Base-by-base conservation (phyloP, 2,888 invertebrate species). In the Hyposoter didymator region DNA sequence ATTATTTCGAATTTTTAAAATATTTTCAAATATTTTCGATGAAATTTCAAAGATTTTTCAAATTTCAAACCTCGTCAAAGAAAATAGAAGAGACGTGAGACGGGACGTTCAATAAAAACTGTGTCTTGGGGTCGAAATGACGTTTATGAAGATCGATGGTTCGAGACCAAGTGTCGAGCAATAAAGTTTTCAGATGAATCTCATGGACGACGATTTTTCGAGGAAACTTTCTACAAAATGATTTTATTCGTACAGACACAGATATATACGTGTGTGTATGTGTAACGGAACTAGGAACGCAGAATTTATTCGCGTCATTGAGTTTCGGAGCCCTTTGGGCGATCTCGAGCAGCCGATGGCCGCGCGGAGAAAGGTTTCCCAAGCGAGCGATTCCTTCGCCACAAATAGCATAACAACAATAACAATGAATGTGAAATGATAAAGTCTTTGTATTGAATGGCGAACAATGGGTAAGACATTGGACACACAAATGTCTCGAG, bases 301-400 rank as follows among this genome's bases (percentile, higher is more conserved):
- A 32, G 55, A 28, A 64, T 78, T 67, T 69, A 76, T 72, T 76
- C 79, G 82, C 82, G 66, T 76, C 79, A 67, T 55, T 76, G 78
- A 67, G 6, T 62, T 73, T 82, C 35, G 55, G n/a, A 72, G 73
- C 47, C 72, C 75, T 70, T 75, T 14, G 55, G 19, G 72, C 59
- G 43, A 74, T 17, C 49, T 28, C 12, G n/a, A 22, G 28, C 19
- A 17, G 28, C 14, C 49, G 72, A 28, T 14, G 59, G 8, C n/a
- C n/a, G n/a, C 39, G 39, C 55, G 28, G 28, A 59, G 59, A 59
- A 59, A 59, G 28, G 59, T 59, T 59, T 59, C 59, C 59, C 59
- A 14, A 12, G 59, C 55, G 22, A 55, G 73, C 28, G 64, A 22
- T 59, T 72, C 64, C 78, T 81, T 82, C 66, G 47, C 75, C 52